Evolutionary conservation across 23 tunicate genomes (phyloP), one percentile per base, ranked within the genome.

Genomic region (Phallusia fumigata): DNA sequence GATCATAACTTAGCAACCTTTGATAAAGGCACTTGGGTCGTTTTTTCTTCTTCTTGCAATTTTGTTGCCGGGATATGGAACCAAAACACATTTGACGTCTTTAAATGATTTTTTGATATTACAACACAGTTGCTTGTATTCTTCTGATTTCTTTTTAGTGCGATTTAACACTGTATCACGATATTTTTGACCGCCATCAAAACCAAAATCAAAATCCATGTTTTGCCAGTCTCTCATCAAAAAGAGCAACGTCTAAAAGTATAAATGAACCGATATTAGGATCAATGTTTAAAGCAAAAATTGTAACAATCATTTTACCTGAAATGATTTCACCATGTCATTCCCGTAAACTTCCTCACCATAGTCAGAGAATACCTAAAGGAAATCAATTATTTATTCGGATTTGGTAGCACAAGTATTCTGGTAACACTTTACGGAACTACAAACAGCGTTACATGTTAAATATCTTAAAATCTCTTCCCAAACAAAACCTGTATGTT

Each of bases 191-290:
- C 69, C 69, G 8, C 69, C 69, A 1, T 58, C 28, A 58, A 58
- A 58, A 6, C 69, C 69, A 24, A 58, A 13, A 1, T 58, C 28
- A 24, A 58, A 58, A 58, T 58, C 69, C 69, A 58, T 58, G 26
- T 58, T 16, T 13, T 58, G 69, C 69, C 69, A 58, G 13, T 58
- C 69, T 58, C 69, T 58, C 69, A 58, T 6, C 69, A 58, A 58
- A 58, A 58, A 58, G 15, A 58, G 69, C 8, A 58, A 16, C 1
- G 69, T 58, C 69, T 58, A 24, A 58, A 58, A 58, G 16, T 58
- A 58, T 58, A 8, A 13, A 58, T 40, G 10, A 40, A 40, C 10
- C 47, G n/a, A 40, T 40, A 40, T 5, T 40, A 40, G 8, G 47
- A n/a, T n/a, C 47, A 40, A 10, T 5, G 47, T 10, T 40, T 40